phyloP scores from a whole-genome alignment of 2,797 vertebrate species.

The Coregonus ussuriensis region DNA sequence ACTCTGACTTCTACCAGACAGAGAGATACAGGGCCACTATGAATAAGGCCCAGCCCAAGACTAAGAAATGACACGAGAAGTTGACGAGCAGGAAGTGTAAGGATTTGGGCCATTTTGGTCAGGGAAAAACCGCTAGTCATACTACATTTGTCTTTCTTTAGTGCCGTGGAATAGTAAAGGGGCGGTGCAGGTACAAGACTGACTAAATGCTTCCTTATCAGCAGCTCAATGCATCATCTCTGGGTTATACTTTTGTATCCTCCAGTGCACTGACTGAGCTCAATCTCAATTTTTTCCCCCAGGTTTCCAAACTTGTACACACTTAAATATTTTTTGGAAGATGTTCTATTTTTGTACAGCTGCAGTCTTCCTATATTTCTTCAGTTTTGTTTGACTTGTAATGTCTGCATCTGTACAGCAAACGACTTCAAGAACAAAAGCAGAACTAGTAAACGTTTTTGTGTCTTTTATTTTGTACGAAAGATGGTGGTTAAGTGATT shows the following conservation, averaged over 20 bases:
- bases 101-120: background rate
- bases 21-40: conserved; percentile 71
- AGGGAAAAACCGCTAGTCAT: too few relatives aligned
- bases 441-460: background rate
- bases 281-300: background rate
- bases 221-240: too few relatives aligned
- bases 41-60: conserved; percentile 26
- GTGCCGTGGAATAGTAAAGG: too few relatives aligned
- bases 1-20: conserved; percentile 87
- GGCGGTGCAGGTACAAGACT: too few relatives aligned
- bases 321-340: background rate
- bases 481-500: background rate
- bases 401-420: background rate
- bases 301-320: background rate
- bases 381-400: background rate
- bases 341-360: too few relatives aligned
- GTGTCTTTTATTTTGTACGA: background rate
- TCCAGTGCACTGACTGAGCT: background rate
- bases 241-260: too few relatives aligned
- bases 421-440: background rate
- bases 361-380: background rate
- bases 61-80: conserved; percentile 4
- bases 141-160: too few relatives aligned
- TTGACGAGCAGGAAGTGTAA: background rate
- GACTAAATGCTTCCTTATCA: too few relatives aligned